Percentiles rank a stretch among this genome's conserved stretches.
phyloP scores from a whole-genome alignment of 1,140 invertebrate genomes.

The Harlomillsia oculata region DNA sequence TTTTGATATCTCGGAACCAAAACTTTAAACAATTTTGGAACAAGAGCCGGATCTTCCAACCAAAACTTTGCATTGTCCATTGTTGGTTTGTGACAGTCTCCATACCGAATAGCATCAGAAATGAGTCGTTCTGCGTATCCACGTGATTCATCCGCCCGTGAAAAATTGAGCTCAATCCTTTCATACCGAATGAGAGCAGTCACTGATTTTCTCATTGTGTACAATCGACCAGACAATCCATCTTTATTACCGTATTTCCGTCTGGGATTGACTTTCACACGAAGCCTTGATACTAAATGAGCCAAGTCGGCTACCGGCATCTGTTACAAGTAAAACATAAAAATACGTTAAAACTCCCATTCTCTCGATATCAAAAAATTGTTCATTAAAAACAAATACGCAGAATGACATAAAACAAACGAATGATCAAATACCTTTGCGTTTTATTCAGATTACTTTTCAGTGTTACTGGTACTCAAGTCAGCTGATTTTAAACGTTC shows the following conservation, averaged over 20 bases:
- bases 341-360: no score
- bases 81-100: slow-evolving; percentile 67
- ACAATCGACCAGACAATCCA: slow-evolving; percentile 64
- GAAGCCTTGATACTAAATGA: slow-evolving; percentile 62
- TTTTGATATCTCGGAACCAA: slow-evolving; percentile 70
- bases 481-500: neutral
- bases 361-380: no score
- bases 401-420: no score
- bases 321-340: no score
- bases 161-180: slow-evolving; percentile 69
- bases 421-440: neutral
- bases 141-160: slow-evolving; percentile 68
- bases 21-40: slow-evolving; percentile 90
- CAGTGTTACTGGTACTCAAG: neutral
- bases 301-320: no score
- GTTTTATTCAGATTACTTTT: neutral
- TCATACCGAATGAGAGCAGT: slow-evolving; percentile 79
- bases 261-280: slow-evolving; percentile 51
- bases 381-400: no score
- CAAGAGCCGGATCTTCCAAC: slow-evolving; percentile 75
- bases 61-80: slow-evolving; percentile 86
- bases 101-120: slow-evolving; percentile 74
- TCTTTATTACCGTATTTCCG: slow-evolving; percentile 51
- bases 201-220: slow-evolving; percentile 66
- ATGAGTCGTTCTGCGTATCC: slow-evolving; percentile 83